phyloP scores from a whole-genome alignment of 1,140 invertebrate genomes.

The Zaprionus camerounensis region DNA sequence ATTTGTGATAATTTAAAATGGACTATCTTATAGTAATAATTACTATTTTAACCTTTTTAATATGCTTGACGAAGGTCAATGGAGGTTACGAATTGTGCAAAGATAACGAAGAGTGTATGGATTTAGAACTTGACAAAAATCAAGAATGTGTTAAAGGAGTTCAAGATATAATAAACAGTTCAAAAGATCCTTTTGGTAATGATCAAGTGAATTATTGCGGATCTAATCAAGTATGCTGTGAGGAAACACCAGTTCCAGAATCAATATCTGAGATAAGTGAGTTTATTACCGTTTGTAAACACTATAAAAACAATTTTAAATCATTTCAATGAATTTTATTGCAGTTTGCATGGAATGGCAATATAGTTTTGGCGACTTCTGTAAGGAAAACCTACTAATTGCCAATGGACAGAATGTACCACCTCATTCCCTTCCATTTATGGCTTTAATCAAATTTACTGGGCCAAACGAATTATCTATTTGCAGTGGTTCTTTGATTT shows the following conservation, averaged over 20 bases:
- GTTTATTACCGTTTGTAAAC: background rate
- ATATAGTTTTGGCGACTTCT: background rate
- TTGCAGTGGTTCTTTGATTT: conserved; percentile 22
- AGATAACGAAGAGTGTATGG: background rate
- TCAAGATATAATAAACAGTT: accelerated
- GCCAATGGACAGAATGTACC: background rate
- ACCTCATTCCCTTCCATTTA: conserved; percentile 8
- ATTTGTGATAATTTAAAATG: background rate
- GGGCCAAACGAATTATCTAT: accelerated
- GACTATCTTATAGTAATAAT: background rate
- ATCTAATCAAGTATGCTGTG: background rate
- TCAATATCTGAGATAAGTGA: background rate
- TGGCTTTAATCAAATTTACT: conserved; percentile 3
- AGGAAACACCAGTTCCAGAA: background rate
- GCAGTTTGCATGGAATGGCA: conserved; percentile 13
- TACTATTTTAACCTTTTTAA: background rate
- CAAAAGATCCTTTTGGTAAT: too few relatives aligned
- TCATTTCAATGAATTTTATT: background rate
- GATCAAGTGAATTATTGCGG: background rate
- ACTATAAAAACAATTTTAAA: background rate
- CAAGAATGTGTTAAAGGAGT: background rate
- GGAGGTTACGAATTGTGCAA: background rate
- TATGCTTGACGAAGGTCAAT: background rate
- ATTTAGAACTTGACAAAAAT: background rate
- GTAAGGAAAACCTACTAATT: background rate